Conservation (phyloP, 2,888 invertebrate genomes). For the Lycocerus yunnanus region DNA sequence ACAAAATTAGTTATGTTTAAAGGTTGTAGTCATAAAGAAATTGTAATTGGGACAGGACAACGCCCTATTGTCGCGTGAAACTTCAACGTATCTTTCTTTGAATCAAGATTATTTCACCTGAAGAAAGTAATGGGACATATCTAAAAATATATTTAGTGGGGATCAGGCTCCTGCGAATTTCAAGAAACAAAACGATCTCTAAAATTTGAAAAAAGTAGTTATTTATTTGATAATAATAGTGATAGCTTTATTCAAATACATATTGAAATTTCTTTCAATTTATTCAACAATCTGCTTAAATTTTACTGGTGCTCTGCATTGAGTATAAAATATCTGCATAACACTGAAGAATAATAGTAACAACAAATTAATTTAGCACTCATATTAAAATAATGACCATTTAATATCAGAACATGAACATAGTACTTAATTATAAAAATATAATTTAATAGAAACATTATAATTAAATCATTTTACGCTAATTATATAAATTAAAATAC, state of each 20-base stretch:
- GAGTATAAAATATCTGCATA: not conserved
- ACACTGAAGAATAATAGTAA: not conserved
- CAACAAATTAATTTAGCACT: not conserved
- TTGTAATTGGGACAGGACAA: conserved; percentile 41
- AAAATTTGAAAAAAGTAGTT: not conserved
- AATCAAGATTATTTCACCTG: conserved; percentile 17
- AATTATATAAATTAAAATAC: not conserved
- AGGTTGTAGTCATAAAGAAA: conserved; percentile 47
- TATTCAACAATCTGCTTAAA: not conserved
- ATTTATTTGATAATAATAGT: not conserved
- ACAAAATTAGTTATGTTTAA: conserved; percentile 51
- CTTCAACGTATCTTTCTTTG: conserved; percentile 39
- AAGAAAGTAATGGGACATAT: not conserved
- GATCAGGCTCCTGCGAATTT: not conserved
- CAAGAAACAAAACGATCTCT: not conserved
- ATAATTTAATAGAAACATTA: not conserved
- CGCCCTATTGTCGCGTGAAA: conserved; percentile 50
- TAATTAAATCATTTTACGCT: not conserved
- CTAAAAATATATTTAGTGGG: not conserved
- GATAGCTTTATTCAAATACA: not conserved
- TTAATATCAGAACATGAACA: not conserved
- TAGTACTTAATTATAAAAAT: not conserved
- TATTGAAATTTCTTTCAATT: not conserved
- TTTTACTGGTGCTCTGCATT: not conserved
- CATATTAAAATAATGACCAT: not conserved